Evolutionary conservation across 2,888 invertebrate species (phyloP), one percentile per base, ranked within the genome.

Genomic region (Monochamus alternatus): DNA sequence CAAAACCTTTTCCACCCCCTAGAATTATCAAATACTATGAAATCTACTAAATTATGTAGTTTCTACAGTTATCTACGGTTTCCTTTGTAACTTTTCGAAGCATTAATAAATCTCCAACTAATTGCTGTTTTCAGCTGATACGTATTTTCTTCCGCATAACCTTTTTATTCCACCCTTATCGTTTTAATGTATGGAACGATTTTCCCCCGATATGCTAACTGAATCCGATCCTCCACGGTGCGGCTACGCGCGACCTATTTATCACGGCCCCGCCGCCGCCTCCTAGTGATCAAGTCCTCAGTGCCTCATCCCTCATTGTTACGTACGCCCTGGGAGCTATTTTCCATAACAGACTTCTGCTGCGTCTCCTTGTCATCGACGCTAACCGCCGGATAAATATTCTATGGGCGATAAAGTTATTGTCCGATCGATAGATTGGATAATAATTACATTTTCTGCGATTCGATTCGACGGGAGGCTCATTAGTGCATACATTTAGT

Each of bases 301-400:
- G 55, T 55, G 55, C n/a, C 55, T 14, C 14, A 55, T 55, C 14
- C 7, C 55, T 55, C 55, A 55, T 9, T 47, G 10, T 47, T 47
- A 47, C 47, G 5, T n/a, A 22, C 22, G 22, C 55, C n/a, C 55
- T 22, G 22, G 55, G 55, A 22, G 55, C 55, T 55, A 22, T 55
- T 55, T 10, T 55, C 55, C 55, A 55, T 22, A 55, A 55, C n/a
- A 14, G 22, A 55, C 55, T 22, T 55, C 55, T 55, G n/a, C 14
- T 12, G 55, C 14, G 55, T 5, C 55, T 14, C 55, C 55, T 55
- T 55, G 55, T 47, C 47, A 47, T 47, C 47, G 47, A 12, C n/a
- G 14, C 7, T 55, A 55, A 55, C 55, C 55, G 55, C 22, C 7
- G 55, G 55, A 55, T 55, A 55, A 55, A 55, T 55, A 55, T 55